Evolutionary conservation across 2,888 invertebrate species (phyloP).

Genomic region (Harpagoxenus sublaevis): DNA sequence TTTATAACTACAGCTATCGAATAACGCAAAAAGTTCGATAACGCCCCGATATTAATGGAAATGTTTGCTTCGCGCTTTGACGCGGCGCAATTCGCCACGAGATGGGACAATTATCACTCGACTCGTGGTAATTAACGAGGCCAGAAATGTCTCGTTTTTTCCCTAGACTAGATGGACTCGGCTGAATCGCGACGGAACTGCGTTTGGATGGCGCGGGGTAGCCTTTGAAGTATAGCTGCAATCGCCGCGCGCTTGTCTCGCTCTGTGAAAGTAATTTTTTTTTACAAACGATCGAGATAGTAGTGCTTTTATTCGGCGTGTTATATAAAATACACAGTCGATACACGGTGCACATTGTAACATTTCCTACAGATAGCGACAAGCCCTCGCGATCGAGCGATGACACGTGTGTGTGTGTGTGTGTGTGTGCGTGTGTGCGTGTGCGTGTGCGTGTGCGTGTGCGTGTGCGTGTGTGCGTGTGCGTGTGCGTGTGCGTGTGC

Average conservation of each 20-base stretch:
- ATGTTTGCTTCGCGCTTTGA: constrained; percentile 36
- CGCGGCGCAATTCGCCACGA: constrained; percentile 30
- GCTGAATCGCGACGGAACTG: neutral
- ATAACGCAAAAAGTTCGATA: constrained; percentile 27
- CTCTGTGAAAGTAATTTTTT: constrained; percentile 12
- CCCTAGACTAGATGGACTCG: neutral
- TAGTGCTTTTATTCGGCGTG: constrained; percentile 29
- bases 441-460: neutral
- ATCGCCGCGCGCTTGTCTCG: constrained; percentile 5
- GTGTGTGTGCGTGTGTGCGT: neutral
- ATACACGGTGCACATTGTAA: constrained; percentile 20
- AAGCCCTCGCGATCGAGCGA: constrained; percentile 11
- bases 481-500: neutral
- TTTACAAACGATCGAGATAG: neutral
- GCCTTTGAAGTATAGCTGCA: constrained; percentile 31
- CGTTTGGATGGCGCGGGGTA: neutral
- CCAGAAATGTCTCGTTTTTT: neutral
- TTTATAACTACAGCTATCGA: constrained; percentile 44
- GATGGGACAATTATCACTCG: constrained; percentile 47
- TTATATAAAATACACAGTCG: constrained; percentile 23
- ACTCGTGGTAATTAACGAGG: constrained; percentile 25
- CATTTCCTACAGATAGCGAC: constrained; percentile 16
- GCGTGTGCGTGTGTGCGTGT: neutral
- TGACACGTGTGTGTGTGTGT: neutral
- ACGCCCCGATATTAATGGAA: constrained; percentile 43